phyloP scores from a whole-genome alignment of 2,797 vertebrate species.

The Simalia tracyae region DNA sequence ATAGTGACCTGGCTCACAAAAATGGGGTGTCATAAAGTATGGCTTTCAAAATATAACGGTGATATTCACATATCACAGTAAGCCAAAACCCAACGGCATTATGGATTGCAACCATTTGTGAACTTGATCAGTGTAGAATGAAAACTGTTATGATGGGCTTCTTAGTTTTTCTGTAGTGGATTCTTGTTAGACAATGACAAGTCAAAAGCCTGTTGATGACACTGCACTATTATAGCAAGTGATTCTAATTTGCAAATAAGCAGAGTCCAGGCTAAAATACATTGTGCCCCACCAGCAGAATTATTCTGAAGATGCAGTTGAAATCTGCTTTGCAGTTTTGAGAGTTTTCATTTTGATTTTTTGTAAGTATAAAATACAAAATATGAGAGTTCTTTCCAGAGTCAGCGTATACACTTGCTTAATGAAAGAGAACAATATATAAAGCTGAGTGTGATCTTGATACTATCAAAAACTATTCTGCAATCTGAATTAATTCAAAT shows the following conservation, averaged over 20 bases:
- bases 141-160: constrained; percentile 13
- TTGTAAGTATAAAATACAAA: too few relatives aligned
- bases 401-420: too few relatives aligned
- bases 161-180: not conserved
- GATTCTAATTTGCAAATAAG: not conserved
- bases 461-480: too few relatives aligned
- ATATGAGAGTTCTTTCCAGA: too few relatives aligned
- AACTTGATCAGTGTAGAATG: not conserved
- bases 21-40: not conserved
- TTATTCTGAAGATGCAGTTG: too few relatives aligned
- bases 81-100: too few relatives aligned
- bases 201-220: constrained; percentile 2
- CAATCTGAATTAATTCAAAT: too few relatives aligned
- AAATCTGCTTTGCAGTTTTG: not conserved
- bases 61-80: too few relatives aligned
- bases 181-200: not conserved
- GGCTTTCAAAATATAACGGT: not conserved
- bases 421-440: too few relatives aligned
- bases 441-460: too few relatives aligned
- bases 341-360: not conserved
- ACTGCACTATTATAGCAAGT: not conserved
- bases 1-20: not conserved
- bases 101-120: too few relatives aligned
- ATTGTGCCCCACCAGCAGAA: not conserved
- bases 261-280: not conserved